These are phyloP conservation scores for Pampusana beccarii DNA, from an alignment of 2,113 vertebrate species.

Conservation along the genomic window DNA sequence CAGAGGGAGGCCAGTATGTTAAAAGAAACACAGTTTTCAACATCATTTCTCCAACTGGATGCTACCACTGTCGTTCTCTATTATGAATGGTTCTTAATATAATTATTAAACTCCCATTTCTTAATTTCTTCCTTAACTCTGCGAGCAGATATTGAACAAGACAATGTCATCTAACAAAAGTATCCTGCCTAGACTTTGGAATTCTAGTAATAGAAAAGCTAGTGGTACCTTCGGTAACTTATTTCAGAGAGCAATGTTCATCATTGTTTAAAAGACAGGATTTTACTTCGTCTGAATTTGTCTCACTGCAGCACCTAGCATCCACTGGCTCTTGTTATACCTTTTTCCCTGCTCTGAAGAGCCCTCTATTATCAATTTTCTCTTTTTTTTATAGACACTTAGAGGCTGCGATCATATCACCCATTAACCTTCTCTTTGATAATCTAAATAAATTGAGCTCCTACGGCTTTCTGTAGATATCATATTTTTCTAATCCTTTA, in stretches of 20 bases:
- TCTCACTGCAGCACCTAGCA: not conserved
- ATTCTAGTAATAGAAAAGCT: not conserved
- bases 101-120: not conserved
- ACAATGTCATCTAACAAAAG: not conserved
- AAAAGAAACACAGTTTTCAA: not conserved
- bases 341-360: not conserved
- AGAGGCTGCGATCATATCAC: not conserved
- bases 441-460: constrained; percentile 30
- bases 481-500: constrained; percentile 11
- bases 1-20: not conserved
- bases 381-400: not conserved
- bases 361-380: not conserved
- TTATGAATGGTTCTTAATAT: not conserved
- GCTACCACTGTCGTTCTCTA: not conserved
- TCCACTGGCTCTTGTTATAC: not conserved
- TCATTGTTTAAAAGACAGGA: not conserved
- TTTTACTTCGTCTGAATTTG: not conserved
- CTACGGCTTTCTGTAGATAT: not conserved
- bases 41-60: not conserved
- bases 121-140: not conserved
- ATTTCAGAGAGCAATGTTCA: not conserved
- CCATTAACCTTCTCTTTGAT: constrained; percentile 31
- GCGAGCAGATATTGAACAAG: not conserved
- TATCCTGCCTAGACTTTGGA: not conserved
- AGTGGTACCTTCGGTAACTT: not conserved